A percentile compares a stretch with the other conserved stretches of the same genome.
Evolutionary conservation across 2,888 invertebrate species (phyloP).

Genomic region (Lasioglossum malachurum): DNA sequence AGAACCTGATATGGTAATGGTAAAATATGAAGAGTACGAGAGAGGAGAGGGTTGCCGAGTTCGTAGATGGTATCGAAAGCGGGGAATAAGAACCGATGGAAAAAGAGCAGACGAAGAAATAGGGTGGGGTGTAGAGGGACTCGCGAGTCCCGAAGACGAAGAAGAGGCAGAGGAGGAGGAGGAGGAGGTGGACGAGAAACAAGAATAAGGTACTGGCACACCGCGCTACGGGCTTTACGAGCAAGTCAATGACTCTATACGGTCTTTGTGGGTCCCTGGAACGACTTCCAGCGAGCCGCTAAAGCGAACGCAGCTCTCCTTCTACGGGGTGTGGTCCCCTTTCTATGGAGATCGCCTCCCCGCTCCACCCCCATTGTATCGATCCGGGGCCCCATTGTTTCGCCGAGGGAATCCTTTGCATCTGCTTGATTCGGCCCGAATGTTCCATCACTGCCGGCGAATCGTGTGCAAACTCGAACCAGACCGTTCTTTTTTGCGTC

Average conservation of each 20-base stretch:
- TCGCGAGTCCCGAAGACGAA: constrained; percentile 31
- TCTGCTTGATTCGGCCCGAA: constrained; percentile 60
- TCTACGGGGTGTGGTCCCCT: constrained; percentile 75
- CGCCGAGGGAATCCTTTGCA: constrained; percentile 54
- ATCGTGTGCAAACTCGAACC: constrained; percentile 13
- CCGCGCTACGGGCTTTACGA: constrained; percentile 73
- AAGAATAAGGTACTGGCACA: constrained; percentile 66
- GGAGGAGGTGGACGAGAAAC: constrained; percentile 55
- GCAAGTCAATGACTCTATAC: constrained; percentile 74
- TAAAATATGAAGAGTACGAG: constrained; percentile 76
- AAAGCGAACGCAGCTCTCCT: constrained; percentile 63
- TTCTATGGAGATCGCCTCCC: constrained; percentile 75
- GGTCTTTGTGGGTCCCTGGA: constrained; percentile 60
- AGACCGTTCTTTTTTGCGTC: constrained; percentile 5
- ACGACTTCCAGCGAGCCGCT: constrained; percentile 60
- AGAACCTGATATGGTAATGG: constrained; percentile 79
- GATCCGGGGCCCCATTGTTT: constrained; percentile 67
- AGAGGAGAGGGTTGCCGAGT: constrained; percentile 52
- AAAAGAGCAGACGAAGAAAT: constrained; percentile 64
- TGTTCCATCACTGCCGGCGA: constrained; percentile 48
- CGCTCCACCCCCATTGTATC: constrained; percentile 55
- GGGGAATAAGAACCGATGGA: constrained; percentile 73
- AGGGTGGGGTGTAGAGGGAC: constrained; percentile 35
- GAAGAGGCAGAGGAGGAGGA: constrained; percentile 31
- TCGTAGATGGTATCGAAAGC: constrained; percentile 76